These are phyloP conservation scores for Euspilapteryx auroguttella DNA, from an alignment of 2,888 invertebrate species.

Conservation along the genomic window DNA sequence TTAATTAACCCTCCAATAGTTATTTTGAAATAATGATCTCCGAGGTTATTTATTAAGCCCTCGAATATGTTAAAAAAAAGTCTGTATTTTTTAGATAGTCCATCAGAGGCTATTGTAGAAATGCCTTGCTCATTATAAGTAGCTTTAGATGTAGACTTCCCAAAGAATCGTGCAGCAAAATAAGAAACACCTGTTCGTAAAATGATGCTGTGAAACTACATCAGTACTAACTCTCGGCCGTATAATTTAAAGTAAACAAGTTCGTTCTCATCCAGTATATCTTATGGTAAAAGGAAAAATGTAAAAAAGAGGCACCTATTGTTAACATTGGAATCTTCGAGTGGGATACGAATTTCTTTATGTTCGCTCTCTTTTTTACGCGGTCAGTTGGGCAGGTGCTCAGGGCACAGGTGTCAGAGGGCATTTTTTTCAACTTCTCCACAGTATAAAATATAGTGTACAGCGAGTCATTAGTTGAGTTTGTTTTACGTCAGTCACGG, in stretches of 20 bases:
- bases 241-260: conserved; percentile 10
- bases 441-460: conserved; percentile 21
- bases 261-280: conserved; percentile 8
- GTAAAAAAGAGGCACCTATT: conserved; percentile 13
- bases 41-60: conserved; percentile 16
- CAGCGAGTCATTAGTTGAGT: conserved; percentile 17
- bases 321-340: conserved; percentile 15
- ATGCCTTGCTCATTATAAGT: too few species aligned
- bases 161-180: too few species aligned
- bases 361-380: conserved; percentile 16
- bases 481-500: conserved; percentile 53
- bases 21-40: conserved; percentile 37
- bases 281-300: conserved; percentile 7
- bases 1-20: conserved; percentile 52
- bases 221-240: conserved; percentile 4
- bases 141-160: too few species aligned
- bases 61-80: conserved; percentile 4
- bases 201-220: too few species aligned
- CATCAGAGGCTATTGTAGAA: too few species aligned
- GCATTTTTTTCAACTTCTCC: conserved; percentile 19
- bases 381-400: conserved; percentile 40
- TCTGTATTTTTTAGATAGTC: conserved; percentile 2
- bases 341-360: conserved; percentile 17
- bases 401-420: conserved; percentile 30
- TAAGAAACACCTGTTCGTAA: too few species aligned